Conservation (phyloP, 2,797 vertebrate genomes). For the Phataginus tetradactyla region DNA sequence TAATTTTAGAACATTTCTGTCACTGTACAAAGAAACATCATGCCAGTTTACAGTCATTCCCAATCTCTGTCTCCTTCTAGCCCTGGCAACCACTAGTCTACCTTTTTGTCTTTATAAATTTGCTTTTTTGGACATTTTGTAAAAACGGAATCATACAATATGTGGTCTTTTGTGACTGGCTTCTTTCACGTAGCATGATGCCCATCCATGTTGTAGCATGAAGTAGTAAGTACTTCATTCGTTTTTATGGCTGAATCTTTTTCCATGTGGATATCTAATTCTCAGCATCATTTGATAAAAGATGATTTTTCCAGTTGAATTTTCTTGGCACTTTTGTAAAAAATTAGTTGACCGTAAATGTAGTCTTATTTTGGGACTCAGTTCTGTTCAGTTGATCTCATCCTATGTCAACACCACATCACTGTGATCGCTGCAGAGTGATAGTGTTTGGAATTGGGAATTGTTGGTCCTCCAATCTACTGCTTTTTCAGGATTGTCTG, state of each 20-base stretch:
- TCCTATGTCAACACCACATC: neutral
- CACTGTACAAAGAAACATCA: neutral
- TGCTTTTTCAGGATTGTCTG: neutral
- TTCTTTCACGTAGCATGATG: neutral
- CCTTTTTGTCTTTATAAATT: neutral
- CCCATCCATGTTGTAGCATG: neutral
- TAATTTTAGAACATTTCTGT: slow-evolving; percentile 10
- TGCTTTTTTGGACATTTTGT: neutral
- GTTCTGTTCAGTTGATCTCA: neutral
- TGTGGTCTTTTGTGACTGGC: neutral
- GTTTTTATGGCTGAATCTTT: neutral
- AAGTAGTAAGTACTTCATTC: neutral
- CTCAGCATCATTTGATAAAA: neutral
- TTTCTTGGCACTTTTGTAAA: neutral
- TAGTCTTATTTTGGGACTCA: neutral
- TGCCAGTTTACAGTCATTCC: neutral
- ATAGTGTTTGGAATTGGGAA: neutral
- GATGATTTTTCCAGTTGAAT: neutral
- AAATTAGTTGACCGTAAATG: neutral
- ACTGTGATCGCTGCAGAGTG: neutral
- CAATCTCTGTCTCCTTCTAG: neutral
- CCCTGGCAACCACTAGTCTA: neutral
- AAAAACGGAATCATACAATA: neutral
- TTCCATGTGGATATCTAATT: neutral
- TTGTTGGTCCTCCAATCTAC: neutral